Base-by-base conservation (phyloP, 2,113 vertebrate genomes). In the Ceyx margarethae region DNA sequence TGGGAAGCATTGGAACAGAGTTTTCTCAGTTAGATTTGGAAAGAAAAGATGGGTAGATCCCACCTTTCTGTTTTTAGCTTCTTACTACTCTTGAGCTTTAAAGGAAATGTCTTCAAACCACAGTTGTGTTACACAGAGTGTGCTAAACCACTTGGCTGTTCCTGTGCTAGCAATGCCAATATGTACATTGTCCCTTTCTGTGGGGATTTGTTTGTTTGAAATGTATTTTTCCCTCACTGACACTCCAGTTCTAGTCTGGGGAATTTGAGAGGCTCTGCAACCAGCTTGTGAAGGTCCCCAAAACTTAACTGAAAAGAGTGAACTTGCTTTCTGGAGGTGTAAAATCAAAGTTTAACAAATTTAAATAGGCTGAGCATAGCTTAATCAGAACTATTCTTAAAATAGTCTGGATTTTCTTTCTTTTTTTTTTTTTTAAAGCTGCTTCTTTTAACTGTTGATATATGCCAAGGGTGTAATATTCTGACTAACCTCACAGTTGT, bases 401-500 rank as follows among this genome's bases (percentile, higher is more conserved):
- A 92, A 83, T 42, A 71, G 46, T 11, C 14, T 58, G 29, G 23
- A n/a, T 22, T 51, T 51, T 77, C 21, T 45, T 68, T 69, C 21
- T 45, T 68, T 69, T 74, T 35, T 69, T 74, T 35, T 56, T 31
- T 54, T 31, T 54, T 4, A 37, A 81, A 85, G 65, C 11, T 67
- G 15, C 54, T 51, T 12, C 15, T 73, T 93, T 58, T 48, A 51
- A 61, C 53, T 81, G 56, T 10, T 86, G 66, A 14, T 75, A 10
- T 11, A 4, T 81, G 48, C 62, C 54, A 54, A 48, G 31, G 35
- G 8, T 89, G 33, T 46, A 80, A 77, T 82, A 50, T 33, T 92
- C 54, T 91, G 89, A 45, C 48, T 82, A 66, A 73, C 79, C 76
- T 82, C 61, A 37, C 65, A 71, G 72, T 76, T 89, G 50, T 87